Conservation (phyloP, 2,888 invertebrate genomes). For the Rhagium mordax region DNA sequence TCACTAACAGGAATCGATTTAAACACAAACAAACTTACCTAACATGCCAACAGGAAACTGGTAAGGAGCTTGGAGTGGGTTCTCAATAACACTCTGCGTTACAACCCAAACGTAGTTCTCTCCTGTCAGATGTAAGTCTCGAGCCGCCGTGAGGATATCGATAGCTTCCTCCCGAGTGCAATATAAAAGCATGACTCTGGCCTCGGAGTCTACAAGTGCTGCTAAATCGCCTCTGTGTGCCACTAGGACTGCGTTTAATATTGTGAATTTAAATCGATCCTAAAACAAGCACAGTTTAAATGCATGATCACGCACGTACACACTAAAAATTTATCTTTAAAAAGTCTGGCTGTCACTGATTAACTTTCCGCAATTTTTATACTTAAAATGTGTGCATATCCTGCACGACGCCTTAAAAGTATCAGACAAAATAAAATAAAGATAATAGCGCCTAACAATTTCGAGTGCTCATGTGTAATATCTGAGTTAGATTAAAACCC, state of each 20-base stretch:
- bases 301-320: background rate
- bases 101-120: constrained; percentile 98
- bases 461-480: no score
- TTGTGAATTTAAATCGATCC: constrained; percentile 85
- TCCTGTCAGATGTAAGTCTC: constrained; percentile 84
- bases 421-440: no score
- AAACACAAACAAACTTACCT: constrained; percentile 73
- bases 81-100: constrained; percentile 93
- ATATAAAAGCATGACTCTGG: constrained; percentile 93
- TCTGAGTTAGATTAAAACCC: no score
- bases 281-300: constrained; percentile 57
- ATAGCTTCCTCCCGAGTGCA: constrained; percentile 91
- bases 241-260: constrained; percentile 88
- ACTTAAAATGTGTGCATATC: background rate
- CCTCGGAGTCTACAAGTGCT: constrained; percentile 90
- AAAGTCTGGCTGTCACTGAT: background rate
- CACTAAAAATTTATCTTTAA: background rate
- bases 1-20: constrained; percentile 19
- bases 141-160: constrained; percentile 84
- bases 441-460: no score
- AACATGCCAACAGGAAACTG: constrained; percentile 94
- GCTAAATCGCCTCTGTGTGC: constrained; percentile 84
- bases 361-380: background rate
- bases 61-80: constrained; percentile 80
- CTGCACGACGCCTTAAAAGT: no score